Base-by-base conservation (phyloP, 2,113 vertebrate species). In the Trichomycterus rosablanca region DNA sequence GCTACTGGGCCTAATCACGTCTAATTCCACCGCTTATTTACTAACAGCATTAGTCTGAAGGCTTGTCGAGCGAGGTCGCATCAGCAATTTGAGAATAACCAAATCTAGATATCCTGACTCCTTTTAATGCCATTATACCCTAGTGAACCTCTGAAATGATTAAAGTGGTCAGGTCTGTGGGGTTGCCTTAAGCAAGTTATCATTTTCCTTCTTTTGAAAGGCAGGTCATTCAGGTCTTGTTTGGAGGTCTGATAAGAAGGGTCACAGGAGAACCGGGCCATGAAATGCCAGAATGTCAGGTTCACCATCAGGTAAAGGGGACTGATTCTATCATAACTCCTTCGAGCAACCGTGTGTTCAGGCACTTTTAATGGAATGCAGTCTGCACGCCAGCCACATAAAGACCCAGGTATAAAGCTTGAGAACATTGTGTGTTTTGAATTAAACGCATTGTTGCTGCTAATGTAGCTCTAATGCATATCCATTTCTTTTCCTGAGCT, bases 221-320 rank as follows among this genome's bases (percentile, higher is more conserved):
- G 62, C 44, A 8, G 59, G 63, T 67, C 67, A 70, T 69, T 63
- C 49, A 72, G 59, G 67, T 70, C 66, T 72, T 72, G 73, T 75
- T 69, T 69, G 62, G 48, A 54, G 64, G 62, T 58, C 35, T 66
- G 66, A 72, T 75, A 75, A 72, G 63, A 12, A 70, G 44, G 44
- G 53, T 61, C 67, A 59, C 59, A 57, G 59, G 63, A 59, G 53
- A 39, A 60, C 43, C 20, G 52, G 43, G 37, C 43, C 45, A 51
- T 67, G 63, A 74, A 70, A 72, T 58, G 40, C 46, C 62, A 68
- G 62, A 68, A 69, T 60, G 63, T 69, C 53, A 67, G 73, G 73
- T 75, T 63, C 66, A 66, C 62, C 58, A 75, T 75, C 73, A 66
- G 69, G 65, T 72, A 75, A 75, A 54, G 48, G 30, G 18, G 28